Evolutionary conservation across 35 echinoderm and acorn worm genomes (phyloP).

Genomic region (Apostichopus parvimensis): DNA sequence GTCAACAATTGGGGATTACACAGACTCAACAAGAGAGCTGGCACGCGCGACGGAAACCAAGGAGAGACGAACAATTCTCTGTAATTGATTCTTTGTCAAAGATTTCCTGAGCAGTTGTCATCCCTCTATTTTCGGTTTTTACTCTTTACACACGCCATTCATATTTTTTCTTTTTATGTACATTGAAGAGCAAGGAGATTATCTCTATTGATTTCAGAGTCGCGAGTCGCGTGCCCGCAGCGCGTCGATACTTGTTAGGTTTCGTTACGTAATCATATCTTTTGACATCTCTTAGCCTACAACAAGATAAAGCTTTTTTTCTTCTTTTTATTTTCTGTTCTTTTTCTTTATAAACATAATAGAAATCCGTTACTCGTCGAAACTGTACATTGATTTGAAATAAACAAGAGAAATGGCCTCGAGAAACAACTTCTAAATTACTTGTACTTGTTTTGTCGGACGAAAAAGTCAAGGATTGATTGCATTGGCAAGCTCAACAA

Average conservation of each 20-base stretch:
- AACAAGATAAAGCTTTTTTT: background rate
- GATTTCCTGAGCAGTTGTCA: background rate
- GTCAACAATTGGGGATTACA: background rate
- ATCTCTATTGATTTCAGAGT: constrained; percentile 15
- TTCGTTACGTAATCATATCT: constrained; percentile 33
- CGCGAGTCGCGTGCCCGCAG: constrained; percentile 30
- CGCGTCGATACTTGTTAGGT: constrained; percentile 40
- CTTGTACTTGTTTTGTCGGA: no score
- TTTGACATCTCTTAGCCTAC: background rate
- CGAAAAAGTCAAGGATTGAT: no score
- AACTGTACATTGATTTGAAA: background rate
- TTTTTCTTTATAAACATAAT: background rate
- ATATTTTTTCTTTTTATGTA: background rate
- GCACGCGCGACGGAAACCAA: background rate
- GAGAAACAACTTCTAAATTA: background rate
- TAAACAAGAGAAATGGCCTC: background rate
- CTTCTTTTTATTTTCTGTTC: no score
- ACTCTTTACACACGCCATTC: background rate
- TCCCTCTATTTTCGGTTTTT: no score
- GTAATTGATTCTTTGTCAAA: constrained; percentile 46
- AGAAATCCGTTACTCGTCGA: constrained; percentile 4
- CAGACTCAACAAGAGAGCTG: background rate
- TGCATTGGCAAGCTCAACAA: no score
- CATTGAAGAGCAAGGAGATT: background rate
- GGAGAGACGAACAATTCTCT: background rate